These are phyloP conservation scores for Syngnathus floridae DNA, from an alignment of 2,113 vertebrate species.

Conservation along the genomic window DNA sequence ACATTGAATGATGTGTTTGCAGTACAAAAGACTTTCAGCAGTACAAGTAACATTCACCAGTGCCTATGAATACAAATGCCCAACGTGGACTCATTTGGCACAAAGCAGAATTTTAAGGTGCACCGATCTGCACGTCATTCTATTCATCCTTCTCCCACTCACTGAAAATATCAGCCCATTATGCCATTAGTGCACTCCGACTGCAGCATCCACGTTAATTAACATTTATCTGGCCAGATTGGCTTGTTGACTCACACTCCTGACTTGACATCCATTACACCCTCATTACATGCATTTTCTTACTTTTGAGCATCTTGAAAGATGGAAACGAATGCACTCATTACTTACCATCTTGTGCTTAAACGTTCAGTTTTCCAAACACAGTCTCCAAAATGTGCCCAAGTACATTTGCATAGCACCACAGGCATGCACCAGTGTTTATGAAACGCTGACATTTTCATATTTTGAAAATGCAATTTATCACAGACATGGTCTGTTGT, in stretches of 20 bases:
- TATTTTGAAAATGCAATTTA: neutral
- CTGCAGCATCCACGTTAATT: constrained; percentile 23
- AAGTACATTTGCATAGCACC: neutral
- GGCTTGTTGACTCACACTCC: constrained; percentile 15
- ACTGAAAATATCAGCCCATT: constrained; percentile 28
- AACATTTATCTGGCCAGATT: constrained; percentile 20
- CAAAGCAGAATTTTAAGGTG: constrained; percentile 26
- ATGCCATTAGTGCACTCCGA: constrained; percentile 21
- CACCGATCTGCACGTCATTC: constrained; percentile 20
- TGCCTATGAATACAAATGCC: constrained; percentile 19
- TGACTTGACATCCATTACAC: neutral
- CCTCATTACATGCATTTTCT: neutral
- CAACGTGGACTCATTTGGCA: constrained; percentile 22
- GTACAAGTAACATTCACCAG: constrained; percentile 15
- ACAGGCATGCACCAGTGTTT: neutral
- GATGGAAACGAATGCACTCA: neutral
- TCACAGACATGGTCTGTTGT: neutral
- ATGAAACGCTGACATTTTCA: neutral
- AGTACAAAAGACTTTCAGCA: constrained; percentile 10
- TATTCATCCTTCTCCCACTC: constrained; percentile 33
- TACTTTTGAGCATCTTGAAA: neutral
- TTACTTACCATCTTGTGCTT: neutral
- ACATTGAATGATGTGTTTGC: neutral
- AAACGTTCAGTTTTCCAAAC: neutral
- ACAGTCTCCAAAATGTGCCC: neutral